Evolutionary conservation across 2,797 vertebrate genomes (phyloP), one percentile per base, ranked within the genome.

Genomic region (Sardinella longiceps): DNA sequence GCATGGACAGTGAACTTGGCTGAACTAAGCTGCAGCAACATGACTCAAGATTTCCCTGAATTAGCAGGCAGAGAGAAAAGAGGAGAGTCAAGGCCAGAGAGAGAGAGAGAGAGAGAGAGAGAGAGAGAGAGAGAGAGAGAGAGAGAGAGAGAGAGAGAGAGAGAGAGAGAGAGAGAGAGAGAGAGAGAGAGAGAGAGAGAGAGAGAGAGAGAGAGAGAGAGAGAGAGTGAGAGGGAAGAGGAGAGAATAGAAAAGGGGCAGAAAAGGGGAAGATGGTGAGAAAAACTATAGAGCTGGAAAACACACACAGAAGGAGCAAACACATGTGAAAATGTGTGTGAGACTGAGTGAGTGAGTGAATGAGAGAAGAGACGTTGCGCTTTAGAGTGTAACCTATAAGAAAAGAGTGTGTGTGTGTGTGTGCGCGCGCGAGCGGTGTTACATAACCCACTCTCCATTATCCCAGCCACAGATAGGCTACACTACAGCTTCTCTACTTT

Each of bases 11-110:
- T 25, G 25, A 30, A 45, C 43, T 63, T 20, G 25, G 82, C 80
- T 66, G 23, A 53, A 63, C 82, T 37, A 23, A 82, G 58, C 63
- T 39, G 66, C 30, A 63, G 63, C 23, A 63, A 25, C 70, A 86
- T 58, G 81, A 86, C n/a, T 80, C 80, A 83, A 60, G 82, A 81
- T 66, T 87, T 84, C 53, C 66, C 56, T 80, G 66, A 83, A 86
- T 63, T 43, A n/a, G 39, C 60, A 63, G 25, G 5, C 15, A 11
- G 7, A 25, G 56, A 39, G 7, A n/a, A 23, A n/a, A 25, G 60
- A 30, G 28, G 1, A 12, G 28, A 12, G 28, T 1, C 11, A 28
- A 7, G 6, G n/a, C n/a, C n/a, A n/a, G 20, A 63, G 58, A 60
- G n/a, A 58, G 5, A 58, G 23, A 5, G 56, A 58, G 56, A 58